phyloP scores from a whole-genome alignment of 2,113 vertebrate genomes.

The Oophaga pumilio region DNA sequence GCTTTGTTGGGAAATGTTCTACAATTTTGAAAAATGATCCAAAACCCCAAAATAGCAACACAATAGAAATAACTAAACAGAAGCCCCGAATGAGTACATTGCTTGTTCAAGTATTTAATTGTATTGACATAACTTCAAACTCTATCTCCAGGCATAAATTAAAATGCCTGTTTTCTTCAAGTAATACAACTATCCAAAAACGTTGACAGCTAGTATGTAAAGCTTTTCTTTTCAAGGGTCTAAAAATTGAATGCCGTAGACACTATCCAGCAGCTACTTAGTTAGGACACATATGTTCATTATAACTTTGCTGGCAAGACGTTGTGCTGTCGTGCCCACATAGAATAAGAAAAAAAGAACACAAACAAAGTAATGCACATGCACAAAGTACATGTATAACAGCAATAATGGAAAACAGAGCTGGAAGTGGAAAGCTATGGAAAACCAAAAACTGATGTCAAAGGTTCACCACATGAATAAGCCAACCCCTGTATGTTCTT shows the following conservation, averaged over 20 bases:
- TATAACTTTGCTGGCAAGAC: not conserved
- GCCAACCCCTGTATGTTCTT: not conserved
- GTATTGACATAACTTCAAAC: not conserved
- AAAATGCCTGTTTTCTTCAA: not conserved
- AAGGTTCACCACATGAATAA: not conserved
- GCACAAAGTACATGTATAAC: not conserved
- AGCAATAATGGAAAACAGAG: not conserved
- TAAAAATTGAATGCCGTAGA: not conserved
- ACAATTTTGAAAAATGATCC: no score
- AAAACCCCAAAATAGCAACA: no score
- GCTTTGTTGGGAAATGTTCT: not conserved
- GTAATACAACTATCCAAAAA: not conserved
- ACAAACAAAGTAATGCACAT: not conserved
- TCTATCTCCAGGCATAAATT: not conserved
- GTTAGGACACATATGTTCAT: not conserved
- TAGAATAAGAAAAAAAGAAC: not conserved
- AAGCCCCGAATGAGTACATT: no score
- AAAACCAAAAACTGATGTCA: not conserved
- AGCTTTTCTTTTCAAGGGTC: not conserved
- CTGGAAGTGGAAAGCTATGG: not conserved
- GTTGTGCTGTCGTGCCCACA: not conserved
- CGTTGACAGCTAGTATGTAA: not conserved
- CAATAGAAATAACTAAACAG: no score
- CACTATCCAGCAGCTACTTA: not conserved
- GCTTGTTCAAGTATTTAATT: not conserved